Conservation (phyloP, 2,888 invertebrate genomes). For the Ectobius pallidus region DNA sequence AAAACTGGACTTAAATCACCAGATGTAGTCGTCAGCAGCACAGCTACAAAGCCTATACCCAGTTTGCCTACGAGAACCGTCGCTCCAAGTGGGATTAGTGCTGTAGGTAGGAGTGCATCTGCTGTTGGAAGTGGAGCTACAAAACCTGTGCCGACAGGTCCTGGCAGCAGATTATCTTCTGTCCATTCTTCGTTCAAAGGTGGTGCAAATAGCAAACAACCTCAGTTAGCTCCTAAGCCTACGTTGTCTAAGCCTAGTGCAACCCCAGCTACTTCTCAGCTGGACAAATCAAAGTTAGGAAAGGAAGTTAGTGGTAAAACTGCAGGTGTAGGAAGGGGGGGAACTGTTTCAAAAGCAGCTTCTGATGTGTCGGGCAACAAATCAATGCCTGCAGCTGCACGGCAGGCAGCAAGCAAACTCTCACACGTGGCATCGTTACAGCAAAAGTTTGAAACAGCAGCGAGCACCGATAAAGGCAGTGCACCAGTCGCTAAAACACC, state of each 20-base stretch:
- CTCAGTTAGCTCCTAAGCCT: slow-evolving; percentile 33
- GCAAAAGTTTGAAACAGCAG: slow-evolving; percentile 74
- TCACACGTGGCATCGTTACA: slow-evolving; percentile 79
- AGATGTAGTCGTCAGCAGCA: slow-evolving; percentile 10
- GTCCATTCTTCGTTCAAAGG: slow-evolving; percentile 32
- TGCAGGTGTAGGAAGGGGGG: slow-evolving; percentile 20
- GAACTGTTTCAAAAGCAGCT: slow-evolving; percentile 31
- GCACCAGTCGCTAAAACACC: neutral
- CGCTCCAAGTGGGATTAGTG: neutral
- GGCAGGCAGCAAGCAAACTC: slow-evolving; percentile 60
- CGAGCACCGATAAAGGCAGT: slow-evolving; percentile 24
- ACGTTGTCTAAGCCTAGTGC: slow-evolving; percentile 5
- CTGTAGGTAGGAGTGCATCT: slow-evolving; percentile 15
- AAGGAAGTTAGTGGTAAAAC: neutral
- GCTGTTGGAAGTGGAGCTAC: slow-evolving; percentile 12
- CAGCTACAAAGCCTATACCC: neutral
- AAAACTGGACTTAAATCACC: slow-evolving; percentile 25
- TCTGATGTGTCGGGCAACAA: slow-evolving; percentile 43
- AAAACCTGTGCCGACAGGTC: neutral
- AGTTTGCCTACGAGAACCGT: slow-evolving; percentile 20
- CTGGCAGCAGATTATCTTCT: slow-evolving; percentile 9
- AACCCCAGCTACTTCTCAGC: neutral
- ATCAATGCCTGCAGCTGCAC: slow-evolving; percentile 55
- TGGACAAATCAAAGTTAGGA: slow-evolving; percentile 14
- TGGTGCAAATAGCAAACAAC: slow-evolving; percentile 21